Evolutionary conservation across 35 echinoderm and acorn worm genomes (phyloP).

Genomic region (Acanthaster planci): DNA sequence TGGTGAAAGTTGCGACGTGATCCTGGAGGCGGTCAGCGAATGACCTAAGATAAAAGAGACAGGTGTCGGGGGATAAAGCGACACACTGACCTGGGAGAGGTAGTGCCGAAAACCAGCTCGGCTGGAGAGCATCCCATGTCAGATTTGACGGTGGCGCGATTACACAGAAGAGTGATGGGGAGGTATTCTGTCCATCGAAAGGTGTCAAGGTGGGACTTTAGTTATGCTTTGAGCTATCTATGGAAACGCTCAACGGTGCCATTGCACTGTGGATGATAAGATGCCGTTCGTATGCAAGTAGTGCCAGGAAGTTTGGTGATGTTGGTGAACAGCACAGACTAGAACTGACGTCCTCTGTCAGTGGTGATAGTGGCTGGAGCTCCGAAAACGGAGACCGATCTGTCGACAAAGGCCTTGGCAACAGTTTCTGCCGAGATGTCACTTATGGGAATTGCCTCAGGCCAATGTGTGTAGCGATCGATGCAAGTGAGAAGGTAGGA

Average conservation of each 20-base stretch:
- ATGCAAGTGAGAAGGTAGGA: slow-evolving; percentile 39
- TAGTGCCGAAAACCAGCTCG: slow-evolving; percentile 59
- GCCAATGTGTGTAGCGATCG: slow-evolving; percentile 40
- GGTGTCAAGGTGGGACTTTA: slow-evolving; percentile 32
- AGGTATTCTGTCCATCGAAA: slow-evolving; percentile 43
- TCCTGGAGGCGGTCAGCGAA: not conserved
- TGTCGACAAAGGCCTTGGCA: not conserved
- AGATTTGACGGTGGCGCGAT: slow-evolving; percentile 34
- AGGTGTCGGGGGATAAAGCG: not conserved
- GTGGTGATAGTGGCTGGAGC: slow-evolving; percentile 45
- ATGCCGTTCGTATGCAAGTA: slow-evolving; percentile 34
- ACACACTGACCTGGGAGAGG: slow-evolving; percentile 56
- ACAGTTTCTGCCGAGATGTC: too few species aligned
- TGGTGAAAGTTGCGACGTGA: not conserved
- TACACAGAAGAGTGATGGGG: slow-evolving; percentile 49
- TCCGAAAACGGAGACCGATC: slow-evolving; percentile 24
- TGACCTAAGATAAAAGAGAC: not conserved
- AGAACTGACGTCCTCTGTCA: slow-evolving; percentile 38
- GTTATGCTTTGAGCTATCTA: slow-evolving; percentile 57
- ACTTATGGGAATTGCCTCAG: slow-evolving; percentile 49
- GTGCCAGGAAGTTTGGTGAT: slow-evolving; percentile 15
- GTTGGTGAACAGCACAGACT: slow-evolving; percentile 3
- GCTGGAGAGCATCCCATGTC: slow-evolving; percentile 48
- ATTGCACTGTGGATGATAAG: slow-evolving; percentile 48
- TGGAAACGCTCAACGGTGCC: slow-evolving; percentile 58